Conservation (phyloP, 1,140 invertebrate genomes). For the Chionoecetes opilio region DNA sequence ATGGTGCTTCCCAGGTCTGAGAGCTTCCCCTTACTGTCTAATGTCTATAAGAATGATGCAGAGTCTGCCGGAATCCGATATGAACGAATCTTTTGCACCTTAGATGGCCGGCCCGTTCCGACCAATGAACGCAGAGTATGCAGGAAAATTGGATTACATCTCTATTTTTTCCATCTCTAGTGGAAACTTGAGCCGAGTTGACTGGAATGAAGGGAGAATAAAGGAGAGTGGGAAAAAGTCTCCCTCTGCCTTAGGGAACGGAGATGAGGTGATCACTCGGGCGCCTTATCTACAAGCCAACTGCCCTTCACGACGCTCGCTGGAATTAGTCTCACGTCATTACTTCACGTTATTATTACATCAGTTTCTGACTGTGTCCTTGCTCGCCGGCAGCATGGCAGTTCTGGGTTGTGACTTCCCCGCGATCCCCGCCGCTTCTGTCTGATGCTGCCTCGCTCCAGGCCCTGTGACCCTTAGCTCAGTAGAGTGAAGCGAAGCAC, state of each 20-base stretch:
- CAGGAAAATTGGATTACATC: constrained; percentile 56
- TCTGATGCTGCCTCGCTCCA: too few species aligned
- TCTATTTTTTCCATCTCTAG: constrained; percentile 49
- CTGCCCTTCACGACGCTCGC: not conserved
- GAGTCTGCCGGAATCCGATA: constrained; percentile 33
- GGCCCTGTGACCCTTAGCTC: too few species aligned
- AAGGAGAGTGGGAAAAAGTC: not conserved
- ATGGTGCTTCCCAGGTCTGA: constrained; percentile 6
- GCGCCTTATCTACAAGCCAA: not conserved
- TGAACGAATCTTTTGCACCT: constrained; percentile 40
- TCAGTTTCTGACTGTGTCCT: not conserved
- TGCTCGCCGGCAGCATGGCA: not conserved
- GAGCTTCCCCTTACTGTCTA: constrained; percentile 35
- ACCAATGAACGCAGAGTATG: constrained; percentile 33
- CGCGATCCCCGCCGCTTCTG: too few species aligned
- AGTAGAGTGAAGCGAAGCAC: too few species aligned
- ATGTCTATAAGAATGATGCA: constrained; percentile 54
- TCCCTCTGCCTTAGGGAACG: constrained; percentile 7
- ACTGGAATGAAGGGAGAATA: constrained; percentile 43
- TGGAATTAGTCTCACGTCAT: not conserved
- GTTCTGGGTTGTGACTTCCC: too few species aligned
- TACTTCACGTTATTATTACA: not conserved
- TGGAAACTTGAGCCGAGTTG: constrained; percentile 42
- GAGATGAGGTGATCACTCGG: not conserved
- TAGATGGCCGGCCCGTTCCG: constrained; percentile 6